Evolutionary conservation across 1,140 invertebrate species (phyloP), one percentile per base, ranked within the genome.

Genomic region (Brachionus asplanchnoidis): DNA sequence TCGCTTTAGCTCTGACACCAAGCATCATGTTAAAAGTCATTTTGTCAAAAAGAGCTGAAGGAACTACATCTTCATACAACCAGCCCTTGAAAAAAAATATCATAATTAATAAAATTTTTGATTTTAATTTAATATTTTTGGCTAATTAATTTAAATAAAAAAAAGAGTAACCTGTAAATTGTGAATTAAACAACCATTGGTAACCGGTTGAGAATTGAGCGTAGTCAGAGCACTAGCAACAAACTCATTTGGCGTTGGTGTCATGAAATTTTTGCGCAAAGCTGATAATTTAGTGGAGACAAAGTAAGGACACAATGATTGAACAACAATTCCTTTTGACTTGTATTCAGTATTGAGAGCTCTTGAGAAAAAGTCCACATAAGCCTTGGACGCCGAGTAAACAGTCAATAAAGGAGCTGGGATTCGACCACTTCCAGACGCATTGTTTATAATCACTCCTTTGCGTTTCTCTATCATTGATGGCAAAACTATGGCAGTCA

Each of bases 231-330:
- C 79, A 9, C 20, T 40, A 14, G 53, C 23, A 11, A 82, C 79
- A 46, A 28, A 82, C 20, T 82, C 36, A 68, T 14, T 46, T 65
- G 79, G 53, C 12, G 26, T 40, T 40, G 79, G 79, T 14, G 53
- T 36, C 20, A 65, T n/a, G 8, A 68, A 60, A 65, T 36, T 82
- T 44, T 6, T 60, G 8, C 40, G 17, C 53, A 97, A 94, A 87
- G 94, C 94, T 20, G 94, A 94, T 95, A 98, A 95, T 86, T 97
- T 97, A 0, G 95, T 95, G 4, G 95, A 94, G 0, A 98, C 95
- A 86, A 94, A 95, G 23, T 94, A 95, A 0, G 96, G 96, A 65
- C 36, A 56, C 8, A 65, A 32, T 9, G 44, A 75, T 36, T 85
- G 40, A 28, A 44, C 36, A 17, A 70, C 17, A 36, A 78, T 26